These are phyloP conservation scores for Liopterus haemorrhoidalis DNA, from an alignment of 2,888 invertebrate species.

Conservation along the genomic window DNA sequence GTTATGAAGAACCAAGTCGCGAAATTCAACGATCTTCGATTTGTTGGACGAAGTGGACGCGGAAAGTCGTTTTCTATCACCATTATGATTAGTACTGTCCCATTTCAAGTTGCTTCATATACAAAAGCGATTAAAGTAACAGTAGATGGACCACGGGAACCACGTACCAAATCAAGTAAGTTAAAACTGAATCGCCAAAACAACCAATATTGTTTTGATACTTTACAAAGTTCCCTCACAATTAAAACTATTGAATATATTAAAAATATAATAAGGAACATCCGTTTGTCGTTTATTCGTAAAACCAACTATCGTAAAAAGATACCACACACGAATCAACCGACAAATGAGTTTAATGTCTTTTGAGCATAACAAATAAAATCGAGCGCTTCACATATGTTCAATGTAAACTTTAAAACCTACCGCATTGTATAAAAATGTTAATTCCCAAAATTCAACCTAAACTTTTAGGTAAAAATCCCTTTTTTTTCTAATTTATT, in stretches of 20 bases:
- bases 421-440: constrained; percentile 17
- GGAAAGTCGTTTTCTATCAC: constrained; percentile 95
- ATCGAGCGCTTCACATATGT: constrained; percentile 21
- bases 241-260: constrained; percentile 1
- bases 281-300: background rate
- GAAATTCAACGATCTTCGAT: constrained; percentile 96
- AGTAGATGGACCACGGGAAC: constrained; percentile 97
- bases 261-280: background rate
- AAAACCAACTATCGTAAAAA: constrained; percentile 13
- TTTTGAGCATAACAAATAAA: constrained; percentile 33
- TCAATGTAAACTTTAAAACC: constrained; percentile 23
- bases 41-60: constrained; percentile 94
- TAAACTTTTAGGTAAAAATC: too few species aligned
- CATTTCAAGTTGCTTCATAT: constrained; percentile 85
- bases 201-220: constrained; percentile 13
- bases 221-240: background rate
- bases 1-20: constrained; percentile 98
- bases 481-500: too few species aligned
- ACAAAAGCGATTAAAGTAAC: constrained; percentile 98
- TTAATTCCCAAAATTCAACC: too few species aligned
- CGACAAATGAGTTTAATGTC: constrained; percentile 27
- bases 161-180: constrained; percentile 95
- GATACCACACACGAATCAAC: constrained; percentile 27
- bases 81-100: constrained; percentile 79
- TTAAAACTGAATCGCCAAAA: constrained; percentile 35